Percentiles rank a stretch among this genome's conserved stretches.
phyloP scores from a whole-genome alignment of 1,140 invertebrate genomes.

The Caerostris extrusa region DNA sequence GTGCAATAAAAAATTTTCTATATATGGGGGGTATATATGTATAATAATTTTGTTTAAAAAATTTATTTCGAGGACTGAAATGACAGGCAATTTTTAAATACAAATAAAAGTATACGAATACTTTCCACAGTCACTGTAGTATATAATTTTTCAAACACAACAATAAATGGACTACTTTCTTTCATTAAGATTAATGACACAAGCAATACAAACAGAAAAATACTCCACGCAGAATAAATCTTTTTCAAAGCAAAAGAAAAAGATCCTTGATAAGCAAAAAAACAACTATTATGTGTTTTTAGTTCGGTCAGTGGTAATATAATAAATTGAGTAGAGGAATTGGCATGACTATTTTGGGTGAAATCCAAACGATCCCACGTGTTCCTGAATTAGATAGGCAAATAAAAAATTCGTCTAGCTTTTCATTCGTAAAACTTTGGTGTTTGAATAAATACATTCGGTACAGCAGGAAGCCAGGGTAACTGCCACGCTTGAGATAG shows the following conservation, averaged over 20 bases:
- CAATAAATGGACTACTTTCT: neutral
- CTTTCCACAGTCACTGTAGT: too few species aligned
- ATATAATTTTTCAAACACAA: neutral
- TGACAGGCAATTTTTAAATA: too few species aligned
- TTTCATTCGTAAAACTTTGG: neutral
- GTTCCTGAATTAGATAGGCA: neutral
- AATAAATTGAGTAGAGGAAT: neutral
- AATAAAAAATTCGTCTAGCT: neutral
- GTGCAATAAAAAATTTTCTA: too few species aligned
- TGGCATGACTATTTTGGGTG: neutral
- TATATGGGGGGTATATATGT: too few species aligned
- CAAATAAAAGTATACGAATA: too few species aligned
- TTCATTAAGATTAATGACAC: constrained; percentile 3
- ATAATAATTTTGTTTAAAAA: too few species aligned
- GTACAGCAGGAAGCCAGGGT: neutral
- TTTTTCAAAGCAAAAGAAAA: neutral
- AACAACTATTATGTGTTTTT: neutral
- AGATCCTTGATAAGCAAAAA: neutral
- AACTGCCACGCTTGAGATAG: neutral
- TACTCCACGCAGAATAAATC: neutral
- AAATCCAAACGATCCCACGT: neutral
- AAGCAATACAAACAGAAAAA: neutral
- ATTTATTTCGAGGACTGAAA: too few species aligned
- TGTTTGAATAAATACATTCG: constrained; percentile 16
- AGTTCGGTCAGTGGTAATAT: neutral